These are phyloP conservation scores for Xiphophorus couchianus DNA, from an alignment of 2,113 vertebrate species.

Conservation along the genomic window DNA sequence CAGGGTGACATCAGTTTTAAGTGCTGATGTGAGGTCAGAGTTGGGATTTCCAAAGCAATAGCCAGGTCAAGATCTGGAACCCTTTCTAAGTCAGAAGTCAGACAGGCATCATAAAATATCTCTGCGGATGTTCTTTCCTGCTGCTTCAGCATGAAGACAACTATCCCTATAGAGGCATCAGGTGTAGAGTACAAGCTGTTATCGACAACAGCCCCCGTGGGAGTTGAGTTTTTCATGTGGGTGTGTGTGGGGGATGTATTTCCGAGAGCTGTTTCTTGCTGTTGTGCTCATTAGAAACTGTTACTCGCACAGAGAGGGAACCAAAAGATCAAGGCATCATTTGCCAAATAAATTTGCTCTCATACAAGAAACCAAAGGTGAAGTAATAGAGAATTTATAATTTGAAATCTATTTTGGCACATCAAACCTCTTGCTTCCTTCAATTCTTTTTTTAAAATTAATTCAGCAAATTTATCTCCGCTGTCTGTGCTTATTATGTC, in stretches of 20 bases:
- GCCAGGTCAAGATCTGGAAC: constrained; percentile 54
- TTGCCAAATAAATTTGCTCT: constrained; percentile 4
- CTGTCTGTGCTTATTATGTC: not conserved
- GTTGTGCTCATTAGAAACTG: constrained; percentile 16
- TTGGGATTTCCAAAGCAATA: constrained; percentile 54
- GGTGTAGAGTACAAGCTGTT: constrained; percentile 53
- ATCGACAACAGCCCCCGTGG: constrained; percentile 49
- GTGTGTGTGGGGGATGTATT: constrained; percentile 41
- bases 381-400: no score
- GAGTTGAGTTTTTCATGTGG: constrained; percentile 26
- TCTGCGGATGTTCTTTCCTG: constrained; percentile 35
- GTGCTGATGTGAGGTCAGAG: constrained; percentile 65
- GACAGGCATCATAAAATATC: constrained; percentile 51
- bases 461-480: not conserved
- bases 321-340: constrained; percentile 11
- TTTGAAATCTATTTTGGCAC: not conserved
- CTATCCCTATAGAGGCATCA: constrained; percentile 51
- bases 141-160: constrained; percentile 46
- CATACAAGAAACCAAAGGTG: constrained; percentile 22
- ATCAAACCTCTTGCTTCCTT: not conserved
- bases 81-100: constrained; percentile 52
- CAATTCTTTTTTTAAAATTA: not conserved
- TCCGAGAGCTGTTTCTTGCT: not conserved
- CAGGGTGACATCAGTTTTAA: constrained; percentile 50
- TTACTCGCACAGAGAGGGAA: not conserved